Evolutionary conservation across 2,888 invertebrate genomes (phyloP), one percentile per base, ranked within the genome.

Genomic region (Julus scanicus): DNA sequence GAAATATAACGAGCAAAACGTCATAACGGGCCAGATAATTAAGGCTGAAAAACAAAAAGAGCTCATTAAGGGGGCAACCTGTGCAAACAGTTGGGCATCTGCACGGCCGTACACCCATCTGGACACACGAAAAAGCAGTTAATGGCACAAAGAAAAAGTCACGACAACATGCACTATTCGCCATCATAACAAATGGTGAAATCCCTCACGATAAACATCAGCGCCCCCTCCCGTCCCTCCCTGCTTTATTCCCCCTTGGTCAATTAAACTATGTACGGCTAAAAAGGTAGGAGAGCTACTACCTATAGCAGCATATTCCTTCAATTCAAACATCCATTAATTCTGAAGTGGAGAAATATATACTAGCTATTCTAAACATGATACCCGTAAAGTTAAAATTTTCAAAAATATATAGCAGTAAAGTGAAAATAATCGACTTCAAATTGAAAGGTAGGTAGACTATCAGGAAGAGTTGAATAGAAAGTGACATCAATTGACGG

Each of bases 61-160:
- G 71, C 71, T 71, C 71, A 71, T 71, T 71, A 71, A 71, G 71
- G 71, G 71, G 71, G 71, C 71, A 71, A 71, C 71, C 71, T 71
- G 71, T 71, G 71, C 71, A 71, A 71, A 71, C 71, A 71, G 29
- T 71, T 71, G 71, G 71, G 71, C 71, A 71, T 71, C 71, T 71
- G 71, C 71, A 71, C 71, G 29, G 8, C 71, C 20, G 9, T 20
- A 29, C 29, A 71, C 63, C 71, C 71, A 71, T 71, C 71, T 71
- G 71, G 71, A 71, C 71, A 71, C 71, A 29, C 71, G 71, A 71
- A 71, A 44, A 11, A 29, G 71, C 71, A 71, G 71, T 29, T 71
- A 71, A 71, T 71, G 20, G 29, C 29, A 71, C 71, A 71, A 71
- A 71, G 71, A 71, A 71, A 71, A 71, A 71, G 71, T 71, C 71